Percentiles rank a stretch among this genome's conserved stretches.
phyloP scores from a whole-genome alignment of 2,113 vertebrate genomes.

The Eudyptes chrysolophus region DNA sequence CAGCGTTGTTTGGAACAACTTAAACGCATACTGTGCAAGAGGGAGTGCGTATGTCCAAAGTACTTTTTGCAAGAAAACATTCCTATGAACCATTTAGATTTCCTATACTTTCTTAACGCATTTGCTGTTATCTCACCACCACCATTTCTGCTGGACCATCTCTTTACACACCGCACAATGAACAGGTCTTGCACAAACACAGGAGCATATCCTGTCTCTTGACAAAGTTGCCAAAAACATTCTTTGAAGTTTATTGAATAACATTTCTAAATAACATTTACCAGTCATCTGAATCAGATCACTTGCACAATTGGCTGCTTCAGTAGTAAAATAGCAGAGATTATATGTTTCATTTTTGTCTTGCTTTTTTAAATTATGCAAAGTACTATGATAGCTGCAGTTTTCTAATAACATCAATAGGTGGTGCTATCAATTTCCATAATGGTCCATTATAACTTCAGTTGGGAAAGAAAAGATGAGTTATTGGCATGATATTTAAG shows the following conservation, averaged over 20 bases:
- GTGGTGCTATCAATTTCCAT: conserved; percentile 34
- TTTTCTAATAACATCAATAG: background rate
- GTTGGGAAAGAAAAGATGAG: background rate
- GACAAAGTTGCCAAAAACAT: background rate
- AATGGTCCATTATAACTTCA: background rate
- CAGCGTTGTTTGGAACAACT: accelerated
- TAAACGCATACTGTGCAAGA: accelerated
- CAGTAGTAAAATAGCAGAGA: background rate
- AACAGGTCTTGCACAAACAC: background rate
- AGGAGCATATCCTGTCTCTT: too few species aligned
- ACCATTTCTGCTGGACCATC: background rate
- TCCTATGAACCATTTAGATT: background rate
- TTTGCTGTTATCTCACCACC: background rate
- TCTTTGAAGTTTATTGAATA: background rate
- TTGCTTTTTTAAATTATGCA: background rate
- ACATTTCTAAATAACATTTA: background rate
- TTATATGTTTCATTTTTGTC: background rate
- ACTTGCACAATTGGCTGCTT: background rate
- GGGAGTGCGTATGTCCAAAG: accelerated
- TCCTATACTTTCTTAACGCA: background rate
- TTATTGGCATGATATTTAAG: accelerated
- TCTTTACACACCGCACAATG: accelerated
- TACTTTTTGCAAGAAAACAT: background rate
- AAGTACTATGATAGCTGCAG: background rate
- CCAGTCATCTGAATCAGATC: background rate